These are phyloP conservation scores for Baccha elongata DNA, from an alignment of 2,888 invertebrate species.

Conservation along the genomic window DNA sequence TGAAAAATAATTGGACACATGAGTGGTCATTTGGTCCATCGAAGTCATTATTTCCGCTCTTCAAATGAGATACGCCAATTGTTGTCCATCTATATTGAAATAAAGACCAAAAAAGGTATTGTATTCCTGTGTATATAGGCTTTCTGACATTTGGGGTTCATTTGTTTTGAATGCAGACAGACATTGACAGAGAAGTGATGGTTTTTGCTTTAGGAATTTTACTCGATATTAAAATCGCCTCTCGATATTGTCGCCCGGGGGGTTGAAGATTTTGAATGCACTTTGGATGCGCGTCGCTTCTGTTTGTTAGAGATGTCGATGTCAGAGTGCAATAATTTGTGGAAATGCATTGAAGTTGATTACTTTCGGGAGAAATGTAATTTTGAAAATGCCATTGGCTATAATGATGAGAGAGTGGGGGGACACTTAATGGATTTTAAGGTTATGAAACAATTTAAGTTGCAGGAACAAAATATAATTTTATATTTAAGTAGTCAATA, in stretches of 20 bases:
- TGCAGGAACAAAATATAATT: no score
- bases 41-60: constrained; percentile 73
- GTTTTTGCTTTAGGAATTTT: constrained; percentile 29
- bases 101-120: constrained; percentile 44
- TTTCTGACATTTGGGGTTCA: constrained; percentile 48
- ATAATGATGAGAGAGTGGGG: neutral
- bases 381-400: constrained; percentile 45
- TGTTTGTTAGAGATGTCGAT: constrained; percentile 40
- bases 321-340: constrained; percentile 27
- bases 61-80: constrained; percentile 72
- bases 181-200: constrained; percentile 50
- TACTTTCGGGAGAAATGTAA: constrained; percentile 62
- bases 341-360: constrained; percentile 63
- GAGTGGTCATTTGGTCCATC: constrained; percentile 76
- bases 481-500: no score
- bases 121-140: constrained; percentile 28
- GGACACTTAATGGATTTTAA: neutral
- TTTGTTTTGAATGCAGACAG: constrained; percentile 53
- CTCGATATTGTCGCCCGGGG: constrained; percentile 25
- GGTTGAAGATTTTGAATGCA: constrained; percentile 27
- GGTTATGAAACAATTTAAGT: neutral
- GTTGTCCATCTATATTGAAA: constrained; percentile 49
- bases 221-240: constrained; percentile 51
- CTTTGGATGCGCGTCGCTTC: constrained; percentile 23
- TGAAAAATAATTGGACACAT: constrained; percentile 76